phyloP scores from a whole-genome alignment of 2,113 vertebrate genomes.

The Rissa tridactyla region DNA sequence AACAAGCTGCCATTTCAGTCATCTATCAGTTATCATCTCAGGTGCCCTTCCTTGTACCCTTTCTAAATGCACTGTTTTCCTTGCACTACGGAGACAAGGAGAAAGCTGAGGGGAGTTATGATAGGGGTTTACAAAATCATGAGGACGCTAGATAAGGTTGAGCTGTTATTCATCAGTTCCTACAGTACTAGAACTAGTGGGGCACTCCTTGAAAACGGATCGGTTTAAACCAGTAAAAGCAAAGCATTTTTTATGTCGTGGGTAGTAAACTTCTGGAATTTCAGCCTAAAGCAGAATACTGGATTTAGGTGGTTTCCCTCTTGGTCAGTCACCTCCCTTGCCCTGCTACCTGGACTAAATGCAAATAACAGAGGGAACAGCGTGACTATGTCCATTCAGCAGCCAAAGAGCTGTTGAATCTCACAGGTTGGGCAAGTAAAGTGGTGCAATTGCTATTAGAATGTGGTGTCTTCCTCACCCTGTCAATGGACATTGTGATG shows the following conservation, averaged over 20 bases:
- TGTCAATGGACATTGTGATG: too few relatives aligned
- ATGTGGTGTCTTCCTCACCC: background rate
- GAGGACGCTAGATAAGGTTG: background rate
- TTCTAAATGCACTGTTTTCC: background rate
- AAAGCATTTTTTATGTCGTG: background rate
- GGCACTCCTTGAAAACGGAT: background rate
- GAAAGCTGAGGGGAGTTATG: background rate
- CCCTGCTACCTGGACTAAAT: background rate
- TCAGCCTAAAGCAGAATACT: background rate
- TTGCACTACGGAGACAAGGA: background rate
- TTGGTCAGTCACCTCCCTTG: background rate
- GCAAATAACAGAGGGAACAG: background rate
- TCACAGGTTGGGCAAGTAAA: background rate
- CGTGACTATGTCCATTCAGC: fast-evolving
- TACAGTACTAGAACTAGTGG: background rate
- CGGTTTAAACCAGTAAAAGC: background rate
- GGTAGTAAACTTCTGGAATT: background rate
- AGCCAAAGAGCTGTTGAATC: background rate
- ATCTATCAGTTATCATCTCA: background rate
- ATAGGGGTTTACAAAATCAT: background rate
- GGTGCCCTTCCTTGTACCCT: background rate
- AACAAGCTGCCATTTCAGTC: background rate
- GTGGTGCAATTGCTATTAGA: background rate
- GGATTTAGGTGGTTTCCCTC: background rate
- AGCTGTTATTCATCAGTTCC: background rate